Percentiles rank a stretch among this genome's conserved stretches.
Conservation (phyloP, 1,140 invertebrate species). For the Apolygus lucorum region DNA sequence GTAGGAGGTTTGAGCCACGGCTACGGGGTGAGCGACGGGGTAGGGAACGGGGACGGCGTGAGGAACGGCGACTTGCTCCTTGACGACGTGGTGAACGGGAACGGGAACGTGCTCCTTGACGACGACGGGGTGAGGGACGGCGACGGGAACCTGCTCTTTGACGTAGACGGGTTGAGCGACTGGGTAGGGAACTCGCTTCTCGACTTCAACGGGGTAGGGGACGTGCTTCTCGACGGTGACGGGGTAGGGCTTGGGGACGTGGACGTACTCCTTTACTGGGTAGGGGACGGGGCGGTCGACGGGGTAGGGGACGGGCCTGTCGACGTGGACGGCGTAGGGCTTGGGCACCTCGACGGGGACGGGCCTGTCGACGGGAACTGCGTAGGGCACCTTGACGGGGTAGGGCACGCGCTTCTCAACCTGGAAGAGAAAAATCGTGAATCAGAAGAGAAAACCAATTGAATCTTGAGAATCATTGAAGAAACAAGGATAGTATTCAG, state of each 20-base stretch:
- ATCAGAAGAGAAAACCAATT: no score
- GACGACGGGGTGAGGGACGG: neutral
- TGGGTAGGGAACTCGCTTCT: slow-evolving; percentile 53
- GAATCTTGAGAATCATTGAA: no score
- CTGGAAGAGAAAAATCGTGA: no score
- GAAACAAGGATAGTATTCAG: no score
- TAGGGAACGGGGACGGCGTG: neutral
- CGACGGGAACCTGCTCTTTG: slow-evolving; percentile 30
- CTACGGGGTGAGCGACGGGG: neutral
- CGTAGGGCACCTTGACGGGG: slow-evolving; percentile 57
- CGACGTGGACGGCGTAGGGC: slow-evolving; percentile 48
- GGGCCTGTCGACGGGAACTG: slow-evolving; percentile 49
- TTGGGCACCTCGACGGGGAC: slow-evolving; percentile 44
- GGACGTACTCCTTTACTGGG: slow-evolving; percentile 37
- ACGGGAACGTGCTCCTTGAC: neutral
- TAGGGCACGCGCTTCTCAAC: slow-evolving; percentile 37
- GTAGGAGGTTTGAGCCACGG: neutral
- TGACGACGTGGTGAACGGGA: neutral
- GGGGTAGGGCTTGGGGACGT: slow-evolving; percentile 38
- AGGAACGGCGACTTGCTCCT: neutral
- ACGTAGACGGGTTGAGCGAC: slow-evolving; percentile 31
- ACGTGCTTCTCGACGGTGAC: slow-evolving; percentile 29
- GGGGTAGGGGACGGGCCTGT: slow-evolving; percentile 50
- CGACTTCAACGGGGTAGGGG: slow-evolving; percentile 39
- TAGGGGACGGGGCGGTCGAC: slow-evolving; percentile 45